Evolutionary conservation across 2,888 invertebrate genomes (phyloP).

Genomic region (Trisateles emortualis): DNA sequence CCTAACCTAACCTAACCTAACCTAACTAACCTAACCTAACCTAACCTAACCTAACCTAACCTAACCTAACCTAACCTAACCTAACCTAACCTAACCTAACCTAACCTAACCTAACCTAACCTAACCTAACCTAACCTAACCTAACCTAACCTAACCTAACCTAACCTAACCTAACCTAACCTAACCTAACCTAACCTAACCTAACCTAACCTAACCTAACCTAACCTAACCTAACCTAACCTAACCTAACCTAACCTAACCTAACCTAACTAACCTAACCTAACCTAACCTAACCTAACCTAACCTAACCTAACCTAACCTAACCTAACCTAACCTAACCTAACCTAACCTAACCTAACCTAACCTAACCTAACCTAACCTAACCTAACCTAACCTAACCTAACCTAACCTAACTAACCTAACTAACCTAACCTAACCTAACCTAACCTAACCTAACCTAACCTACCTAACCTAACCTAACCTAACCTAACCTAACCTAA

Average conservation of each 20-base stretch:
- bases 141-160: conserved; percentile 31
- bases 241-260: conserved; percentile 17
- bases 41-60: conserved; percentile 5
- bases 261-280: conserved; percentile 19
- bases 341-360: conserved; percentile 32
- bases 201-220: conserved; percentile 30
- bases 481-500: conserved; percentile 32
- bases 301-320: conserved; percentile 20
- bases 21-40: conserved; percentile 4
- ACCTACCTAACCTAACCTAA: conserved; percentile 29
- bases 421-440: conserved; percentile 30
- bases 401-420: conserved; percentile 30
- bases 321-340: conserved; percentile 30
- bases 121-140: conserved; percentile 10
- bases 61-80: conserved; percentile 5
- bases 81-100: conserved; percentile 4
- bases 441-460: conserved; percentile 29
- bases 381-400: conserved; percentile 26
- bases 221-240: conserved; percentile 28
- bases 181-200: conserved; percentile 22
- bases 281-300: conserved; percentile 23
- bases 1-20: conserved; percentile 5
- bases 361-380: conserved; percentile 29
- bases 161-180: conserved; percentile 26
- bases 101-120: conserved; percentile 2